Evolutionary conservation across 2,113 vertebrate species (phyloP).

Genomic region (Camelus bactrianus): DNA sequence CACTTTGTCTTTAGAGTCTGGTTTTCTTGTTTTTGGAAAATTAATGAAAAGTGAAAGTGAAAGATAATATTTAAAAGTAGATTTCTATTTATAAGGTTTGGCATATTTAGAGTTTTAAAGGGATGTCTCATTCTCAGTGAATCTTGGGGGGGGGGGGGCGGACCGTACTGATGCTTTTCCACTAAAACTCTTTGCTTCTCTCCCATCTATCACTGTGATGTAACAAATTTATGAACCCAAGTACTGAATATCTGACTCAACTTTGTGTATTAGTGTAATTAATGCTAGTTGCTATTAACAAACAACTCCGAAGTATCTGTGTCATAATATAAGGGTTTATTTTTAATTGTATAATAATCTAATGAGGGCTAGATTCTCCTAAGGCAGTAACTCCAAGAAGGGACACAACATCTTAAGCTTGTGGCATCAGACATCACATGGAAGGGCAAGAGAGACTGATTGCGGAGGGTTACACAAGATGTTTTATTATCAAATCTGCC

Average conservation of each 20-base stretch:
- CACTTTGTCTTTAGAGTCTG: not conserved
- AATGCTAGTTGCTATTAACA: not conserved
- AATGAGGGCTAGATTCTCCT: not conserved
- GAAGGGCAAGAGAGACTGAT: not conserved
- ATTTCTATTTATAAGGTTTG: not conserved
- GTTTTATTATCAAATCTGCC: not conserved
- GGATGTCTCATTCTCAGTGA: not conserved
- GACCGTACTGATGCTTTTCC: too few species aligned
- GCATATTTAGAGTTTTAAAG: not conserved
- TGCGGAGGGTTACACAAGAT: not conserved
- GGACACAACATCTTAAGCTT: not conserved
- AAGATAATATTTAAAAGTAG: not conserved
- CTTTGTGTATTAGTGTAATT: not conserved
- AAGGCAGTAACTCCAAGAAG: not conserved
- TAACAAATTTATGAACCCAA: not conserved
- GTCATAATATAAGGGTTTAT: not conserved
- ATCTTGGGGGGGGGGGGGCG: fast-evolving
- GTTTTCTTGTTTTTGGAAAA: not conserved
- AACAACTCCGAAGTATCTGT: not conserved
- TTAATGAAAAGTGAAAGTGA: not conserved
- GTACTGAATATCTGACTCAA: not conserved
- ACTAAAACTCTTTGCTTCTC: not conserved
- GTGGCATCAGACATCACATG: not conserved
- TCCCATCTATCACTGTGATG: not conserved
- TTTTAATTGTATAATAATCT: not conserved